Evolutionary conservation across 1,140 invertebrate genomes (phyloP).

Genomic region (Globodera rostochiensis): DNA sequence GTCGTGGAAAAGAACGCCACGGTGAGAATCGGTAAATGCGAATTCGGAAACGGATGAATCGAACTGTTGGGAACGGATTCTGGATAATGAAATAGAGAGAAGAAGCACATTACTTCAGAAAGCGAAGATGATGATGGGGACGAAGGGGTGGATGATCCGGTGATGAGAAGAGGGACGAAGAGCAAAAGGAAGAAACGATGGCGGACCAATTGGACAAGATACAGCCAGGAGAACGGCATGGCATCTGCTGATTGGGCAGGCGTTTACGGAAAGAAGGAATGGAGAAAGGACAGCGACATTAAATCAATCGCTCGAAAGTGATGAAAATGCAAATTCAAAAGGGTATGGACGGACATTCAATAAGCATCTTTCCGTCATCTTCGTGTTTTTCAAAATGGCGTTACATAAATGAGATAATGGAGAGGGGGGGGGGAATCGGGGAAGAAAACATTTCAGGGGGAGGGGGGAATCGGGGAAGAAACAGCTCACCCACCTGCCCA

Average conservation of each 20-base stretch:
- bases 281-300: neutral
- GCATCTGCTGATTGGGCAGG: neutral
- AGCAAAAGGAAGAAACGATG: neutral
- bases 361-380: neutral
- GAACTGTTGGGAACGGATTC: neutral
- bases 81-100: neutral
- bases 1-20: slow-evolving; percentile 23
- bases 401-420: neutral
- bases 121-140: neutral
- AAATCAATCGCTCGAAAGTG: neutral
- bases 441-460: neutral
- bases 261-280: neutral
- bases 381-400: neutral
- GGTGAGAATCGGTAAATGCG: slow-evolving; percentile 24
- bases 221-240: slow-evolving; percentile 8
- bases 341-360: neutral
- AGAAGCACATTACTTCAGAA: neutral
- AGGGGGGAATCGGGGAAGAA: neutral
- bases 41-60: neutral
- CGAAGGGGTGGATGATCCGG: neutral
- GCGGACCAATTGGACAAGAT: neutral
- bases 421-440: too few species aligned
- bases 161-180: neutral
- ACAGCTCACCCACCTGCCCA: neutral
- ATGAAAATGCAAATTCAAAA: neutral